Base-by-base conservation (phyloP, 2,888 invertebrate genomes). In the Amphipoea oculea region DNA sequence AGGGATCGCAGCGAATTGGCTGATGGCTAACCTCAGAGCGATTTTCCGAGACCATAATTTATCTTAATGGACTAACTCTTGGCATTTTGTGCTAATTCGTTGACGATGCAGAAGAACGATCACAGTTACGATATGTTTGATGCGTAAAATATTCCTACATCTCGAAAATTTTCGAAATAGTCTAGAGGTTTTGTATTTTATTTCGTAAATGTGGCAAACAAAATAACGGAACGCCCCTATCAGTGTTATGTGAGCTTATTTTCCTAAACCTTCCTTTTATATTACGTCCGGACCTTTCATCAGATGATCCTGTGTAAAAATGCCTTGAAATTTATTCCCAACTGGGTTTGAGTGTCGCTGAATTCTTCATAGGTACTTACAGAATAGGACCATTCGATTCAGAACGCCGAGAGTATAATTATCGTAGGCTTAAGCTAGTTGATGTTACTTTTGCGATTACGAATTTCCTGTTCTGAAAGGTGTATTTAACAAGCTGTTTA, bases 211-310 rank as follows among this genome's bases (percentile, higher is more conserved):
- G 40, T 66, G 36, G 62, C 62, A 40, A 77, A 73, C 48, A 76
- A 63, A 82, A 63, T 20, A 71, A 76, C 42, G 36, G 29, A 63
- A 62, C 23, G 42, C 23, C 14, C 29, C 54, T 81, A 63, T 81
- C 57, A 66, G 57, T 73, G 86, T 63, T 65, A 71, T 77, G 79
- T 40, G 29, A 79, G 86, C 63, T 76, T 83, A 73, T 83, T 73
- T 85, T 63, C 78, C 66, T 70, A 78, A 82, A 74, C 48, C 54
- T 67, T 78, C 45, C 51, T 73, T 77, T 74, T 72, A 74, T 83
- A 42, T 85, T 60, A 66, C 76, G 63, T 63, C 76, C 62, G 76
- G 62, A 73, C 76, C 76, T 85, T 83, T 83, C 63, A 29, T 78
- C 68, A 66, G 42, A 78, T 83, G 75, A 68, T n/a, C 67, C 73